Evolutionary conservation across 2,888 invertebrate species (phyloP), one percentile per base, ranked within the genome.

Genomic region (Bombylius discolor): DNA sequence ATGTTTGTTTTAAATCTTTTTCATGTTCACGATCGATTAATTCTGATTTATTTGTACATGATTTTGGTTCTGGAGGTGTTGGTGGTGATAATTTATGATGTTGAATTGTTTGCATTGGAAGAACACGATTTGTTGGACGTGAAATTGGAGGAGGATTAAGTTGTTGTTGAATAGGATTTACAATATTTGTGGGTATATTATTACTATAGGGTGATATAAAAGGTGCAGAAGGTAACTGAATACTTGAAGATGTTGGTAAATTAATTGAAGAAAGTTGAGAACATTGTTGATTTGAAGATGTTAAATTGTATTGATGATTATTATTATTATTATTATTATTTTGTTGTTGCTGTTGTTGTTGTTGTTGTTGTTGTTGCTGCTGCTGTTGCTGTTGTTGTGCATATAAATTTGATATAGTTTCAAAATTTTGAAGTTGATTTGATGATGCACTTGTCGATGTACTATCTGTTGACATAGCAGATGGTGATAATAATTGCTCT

Each of bases 111-210:
- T 87, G 87, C 79, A 88, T 82, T 11, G 88, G 88, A 52, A 88
- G 67, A 3, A 88, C 88, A 60, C 88, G 78, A 67, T 86, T 88
- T 78, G 87, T 88, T 47, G 88, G 88, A 57, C 87, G 76, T 71
- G 75, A 75, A 58, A 8, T 56, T 50, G 31, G 51, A 49, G 44
- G 44, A 36, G 52, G 49, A 33, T 52, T 59, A n/a, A 74, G 78
- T 6, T 76, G 75, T 74, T 79, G 79, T 49, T 78, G 78, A 54
- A 84, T 81, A 3, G 85, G 85, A 66, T 82, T 83, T 0, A 85
- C 85, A 53, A 85, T 81, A 68, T 85, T 85, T 12, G 84, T 85
- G 23, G 84, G 84, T 63, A 85, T 81, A 44, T 79, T 78, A 58
- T 75, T 76, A 64, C 80, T 79, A 66, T 80, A 81, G 59, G 81